phyloP scores from a whole-genome alignment of 2,888 invertebrate genomes.

The Muscina levida region DNA sequence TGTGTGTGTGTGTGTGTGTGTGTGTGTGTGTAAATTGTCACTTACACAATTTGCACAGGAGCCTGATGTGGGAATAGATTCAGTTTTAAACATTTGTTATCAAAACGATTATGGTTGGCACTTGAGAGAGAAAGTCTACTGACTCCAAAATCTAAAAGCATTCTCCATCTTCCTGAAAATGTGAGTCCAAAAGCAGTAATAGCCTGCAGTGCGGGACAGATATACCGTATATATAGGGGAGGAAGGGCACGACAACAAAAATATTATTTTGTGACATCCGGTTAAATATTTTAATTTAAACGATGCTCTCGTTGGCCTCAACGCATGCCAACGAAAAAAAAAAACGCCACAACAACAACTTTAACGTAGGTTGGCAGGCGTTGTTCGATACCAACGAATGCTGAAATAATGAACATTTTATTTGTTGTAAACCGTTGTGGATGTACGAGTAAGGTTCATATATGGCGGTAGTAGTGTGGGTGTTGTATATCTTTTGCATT shows the following conservation, averaged over 20 bases:
- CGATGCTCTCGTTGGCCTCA: slow-evolving; percentile 28
- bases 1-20: too few relatives aligned
- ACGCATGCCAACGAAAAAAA: too few relatives aligned
- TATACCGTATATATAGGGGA: too few relatives aligned
- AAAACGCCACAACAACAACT: too few relatives aligned
- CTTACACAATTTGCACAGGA: slow-evolving; percentile 12
- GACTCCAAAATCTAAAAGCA: slow-evolving; percentile 12
- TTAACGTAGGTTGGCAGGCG: too few relatives aligned
- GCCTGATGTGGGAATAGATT: slow-evolving; percentile 51
- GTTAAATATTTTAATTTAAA: slow-evolving; percentile 55
- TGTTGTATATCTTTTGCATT: too few relatives aligned
- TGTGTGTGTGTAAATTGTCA: too few relatives aligned
- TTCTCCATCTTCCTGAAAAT: slow-evolving; percentile 13
- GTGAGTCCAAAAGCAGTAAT: slow-evolving; percentile 9
- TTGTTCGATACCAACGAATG: not conserved
- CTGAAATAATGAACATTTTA: slow-evolving; percentile 50
- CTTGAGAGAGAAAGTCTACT: slow-evolving; percentile 43
- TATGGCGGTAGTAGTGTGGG: slow-evolving; percentile 9
- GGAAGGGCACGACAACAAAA: slow-evolving; percentile 33
- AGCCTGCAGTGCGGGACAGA: too few relatives aligned
- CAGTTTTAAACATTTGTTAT: slow-evolving; percentile 58
- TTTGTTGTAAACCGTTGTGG: slow-evolving; percentile 19
- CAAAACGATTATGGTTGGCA: slow-evolving; percentile 59
- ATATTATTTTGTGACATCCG: slow-evolving; percentile 54
- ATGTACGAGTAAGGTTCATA: not conserved